Base-by-base conservation (phyloP, 2,113 vertebrate genomes). In the Campylomormyrus numenius region DNA sequence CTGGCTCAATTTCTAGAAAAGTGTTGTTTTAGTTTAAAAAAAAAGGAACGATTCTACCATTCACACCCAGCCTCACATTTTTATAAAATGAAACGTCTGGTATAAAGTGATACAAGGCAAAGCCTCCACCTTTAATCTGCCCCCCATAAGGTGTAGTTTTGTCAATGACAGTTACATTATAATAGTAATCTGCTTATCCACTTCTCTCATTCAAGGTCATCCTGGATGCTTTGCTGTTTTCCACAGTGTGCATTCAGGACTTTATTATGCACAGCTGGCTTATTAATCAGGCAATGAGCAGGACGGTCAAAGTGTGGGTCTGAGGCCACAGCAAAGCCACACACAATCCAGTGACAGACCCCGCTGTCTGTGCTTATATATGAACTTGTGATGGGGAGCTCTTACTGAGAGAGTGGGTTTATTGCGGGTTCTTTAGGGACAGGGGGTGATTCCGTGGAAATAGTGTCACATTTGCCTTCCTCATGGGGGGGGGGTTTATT, bases 131-230 rank as follows among this genome's bases (percentile, higher is more conserved):
- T 85, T 46, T 86, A 85, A 85, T 49, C 24, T 85, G 84, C 11
- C 9, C 84, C 49, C n/a, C 84, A 50, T 56, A 35, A 56, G 31
- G 27, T 56, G 31, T 13, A 53, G 50, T 52, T 87, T 39, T 42
- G 27, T 87, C 19, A 53, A 17, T 52, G 46, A 87, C 27, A 56
- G 50, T 87, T 56, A 50, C 85, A 56, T 39, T 27, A 53, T 50
- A 39, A 31, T 87, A 87, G 11, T 87, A 87, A 87, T 56, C 85
- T 87, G 49, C 48, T 87, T 87, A 87, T 35, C 85, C 21, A 11
- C 15, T 53, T 31, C 24, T 53, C 5, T 87, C 19, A 35, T 39
- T 87, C 15, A 35, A 49, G 50, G 85, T 87, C 10, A 87, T 49
- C n/a, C 48, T 49, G 49, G 53, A 87, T 31, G 85, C 49, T 53